Evolutionary conservation across 1,140 invertebrate genomes (phyloP).

Genomic region (Cydia amplana): DNA sequence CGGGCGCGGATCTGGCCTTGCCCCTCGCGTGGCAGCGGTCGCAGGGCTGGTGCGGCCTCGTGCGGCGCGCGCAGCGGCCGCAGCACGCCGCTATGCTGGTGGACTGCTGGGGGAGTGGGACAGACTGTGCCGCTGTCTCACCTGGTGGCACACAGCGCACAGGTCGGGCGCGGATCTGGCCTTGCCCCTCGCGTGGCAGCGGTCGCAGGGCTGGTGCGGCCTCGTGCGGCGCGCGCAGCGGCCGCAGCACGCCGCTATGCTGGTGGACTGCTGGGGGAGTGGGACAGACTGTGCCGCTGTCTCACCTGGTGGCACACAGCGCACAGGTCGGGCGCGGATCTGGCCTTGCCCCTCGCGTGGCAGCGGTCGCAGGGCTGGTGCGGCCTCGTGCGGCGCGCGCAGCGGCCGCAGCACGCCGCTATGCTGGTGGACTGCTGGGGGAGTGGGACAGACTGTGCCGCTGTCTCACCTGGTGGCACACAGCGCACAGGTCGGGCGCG

Average conservation of each 20-base stretch:
- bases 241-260: no score
- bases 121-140: background rate
- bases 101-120: no score
- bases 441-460: no score
- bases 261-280: background rate
- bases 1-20: background rate
- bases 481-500: background rate
- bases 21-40: background rate
- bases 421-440: conserved; percentile 39
- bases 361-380: conserved; percentile 42
- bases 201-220: conserved; percentile 45
- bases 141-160: background rate
- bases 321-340: background rate
- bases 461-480: background rate
- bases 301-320: conserved; percentile 7
- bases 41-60: conserved; percentile 49
- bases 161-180: background rate
- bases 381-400: conserved; percentile 51
- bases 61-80: no score
- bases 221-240: no score
- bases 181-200: background rate
- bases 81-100: conserved; percentile 45
- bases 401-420: no score
- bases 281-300: no score
- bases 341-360: background rate